These are phyloP conservation scores for Ridgeia piscesae DNA, from an alignment of 1,140 invertebrate genomes.

Conservation along the genomic window DNA sequence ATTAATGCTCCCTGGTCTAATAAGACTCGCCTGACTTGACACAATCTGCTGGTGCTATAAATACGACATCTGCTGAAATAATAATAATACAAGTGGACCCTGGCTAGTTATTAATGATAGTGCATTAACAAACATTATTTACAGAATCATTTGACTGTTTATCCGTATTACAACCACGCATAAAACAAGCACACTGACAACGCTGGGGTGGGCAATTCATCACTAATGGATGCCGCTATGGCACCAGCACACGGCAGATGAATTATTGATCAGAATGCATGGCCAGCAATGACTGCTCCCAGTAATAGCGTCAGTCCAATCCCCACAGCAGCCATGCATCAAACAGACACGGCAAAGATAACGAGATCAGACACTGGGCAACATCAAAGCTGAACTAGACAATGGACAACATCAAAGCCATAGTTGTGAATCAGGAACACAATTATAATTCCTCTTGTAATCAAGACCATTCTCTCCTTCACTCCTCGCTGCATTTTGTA, in stretches of 20 bases:
- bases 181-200: not conserved
- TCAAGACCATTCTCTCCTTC: not conserved
- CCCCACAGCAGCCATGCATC: not conserved
- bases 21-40: not conserved
- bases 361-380: not conserved
- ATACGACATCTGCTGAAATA: not conserved
- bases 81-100: not conserved
- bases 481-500: not conserved
- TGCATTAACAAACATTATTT: not conserved
- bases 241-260: not conserved
- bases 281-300: not conserved
- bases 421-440: not conserved
- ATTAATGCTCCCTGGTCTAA: not conserved
- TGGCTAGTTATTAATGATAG: not conserved
- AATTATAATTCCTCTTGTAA: not conserved
- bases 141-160: not conserved
- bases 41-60: not conserved
- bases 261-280: not conserved
- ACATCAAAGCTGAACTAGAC: not conserved
- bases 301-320: not conserved
- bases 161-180: no score
- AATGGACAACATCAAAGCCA: not conserved
- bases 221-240: not conserved
- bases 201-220: not conserved
- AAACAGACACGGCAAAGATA: not conserved